Percentiles rank a stretch among this genome's conserved stretches.
Conservation (phyloP, 2,797 vertebrate genomes). For the Danio albolineatus region DNA sequence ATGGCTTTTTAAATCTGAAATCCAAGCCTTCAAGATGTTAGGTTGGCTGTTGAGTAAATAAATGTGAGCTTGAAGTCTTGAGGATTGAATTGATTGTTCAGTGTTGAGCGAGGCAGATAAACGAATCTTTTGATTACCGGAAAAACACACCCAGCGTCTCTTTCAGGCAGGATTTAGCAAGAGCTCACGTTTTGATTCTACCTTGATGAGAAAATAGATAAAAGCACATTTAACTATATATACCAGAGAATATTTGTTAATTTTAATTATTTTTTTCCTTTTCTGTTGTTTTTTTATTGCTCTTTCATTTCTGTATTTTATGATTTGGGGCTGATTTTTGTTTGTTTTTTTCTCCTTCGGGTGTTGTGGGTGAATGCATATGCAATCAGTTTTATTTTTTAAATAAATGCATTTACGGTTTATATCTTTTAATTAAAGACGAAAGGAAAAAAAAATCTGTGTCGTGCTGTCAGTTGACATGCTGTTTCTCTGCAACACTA, state of each 20-base stretch:
- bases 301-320: conserved; percentile 71
- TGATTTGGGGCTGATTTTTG: conserved; percentile 72
- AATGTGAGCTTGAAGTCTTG: conserved; percentile 17
- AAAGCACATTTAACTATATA: conserved; percentile 86
- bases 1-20: conserved; percentile 8
- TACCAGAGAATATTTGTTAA: conserved; percentile 84
- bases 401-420: conserved; percentile 76
- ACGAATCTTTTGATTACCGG: conserved; percentile 57
- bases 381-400: conserved; percentile 81
- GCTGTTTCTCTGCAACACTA: conserved; percentile 72
- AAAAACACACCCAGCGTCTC: conserved; percentile 54
- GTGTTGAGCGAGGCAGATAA: conserved; percentile 32
- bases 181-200: conserved; percentile 67
- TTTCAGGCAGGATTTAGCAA: conserved; percentile 61
- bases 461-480: conserved; percentile 70
- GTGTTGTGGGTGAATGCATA: conserved; percentile 82
- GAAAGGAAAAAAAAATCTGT: conserved; percentile 67
- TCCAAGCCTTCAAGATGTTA: not conserved
- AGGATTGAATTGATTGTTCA: conserved; percentile 22
- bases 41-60: conserved; percentile 1
- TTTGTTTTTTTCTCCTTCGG: conserved; percentile 46
- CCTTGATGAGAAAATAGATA: conserved; percentile 68
- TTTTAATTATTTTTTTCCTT: conserved; percentile 68
- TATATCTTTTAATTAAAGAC: conserved; percentile 77
- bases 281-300: conserved; percentile 6